Conservation (phyloP, 2,888 invertebrate genomes). For the Tetropium fuscum region DNA sequence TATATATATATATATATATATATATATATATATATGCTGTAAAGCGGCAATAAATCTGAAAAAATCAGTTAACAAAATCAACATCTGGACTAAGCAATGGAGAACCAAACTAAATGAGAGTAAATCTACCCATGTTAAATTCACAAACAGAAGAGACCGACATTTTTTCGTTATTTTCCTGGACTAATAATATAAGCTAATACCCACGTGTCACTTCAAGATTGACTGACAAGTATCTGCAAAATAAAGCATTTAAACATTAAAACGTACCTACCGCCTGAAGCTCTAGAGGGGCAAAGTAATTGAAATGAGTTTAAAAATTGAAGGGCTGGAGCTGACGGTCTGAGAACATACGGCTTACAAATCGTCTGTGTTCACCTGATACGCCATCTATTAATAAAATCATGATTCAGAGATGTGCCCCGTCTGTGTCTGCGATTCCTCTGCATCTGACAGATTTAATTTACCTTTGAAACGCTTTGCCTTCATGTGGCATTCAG, state of each 20-base stretch:
- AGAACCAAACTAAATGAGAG: no score
- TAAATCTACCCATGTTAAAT: no score
- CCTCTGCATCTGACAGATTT: conserved; percentile 56
- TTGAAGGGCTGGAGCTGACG: conserved; percentile 55
- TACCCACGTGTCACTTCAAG: no score
- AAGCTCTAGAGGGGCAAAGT: conserved; percentile 28
- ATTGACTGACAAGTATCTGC: no score
- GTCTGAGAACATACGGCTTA: conserved; percentile 49
- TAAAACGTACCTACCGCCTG: background rate
- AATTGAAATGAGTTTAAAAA: conserved; percentile 55
- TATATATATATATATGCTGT: no score
- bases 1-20: no score
- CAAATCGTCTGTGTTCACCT: conserved; percentile 53
- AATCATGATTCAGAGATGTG: conserved; percentile 53
- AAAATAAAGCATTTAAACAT: background rate
- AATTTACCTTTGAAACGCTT: conserved; percentile 55
- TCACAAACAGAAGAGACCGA: no score
- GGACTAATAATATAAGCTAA: no score
- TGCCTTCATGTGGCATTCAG: conserved; percentile 53
- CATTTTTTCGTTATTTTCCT: no score
- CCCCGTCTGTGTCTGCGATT: conserved; percentile 39
- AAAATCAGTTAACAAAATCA: no score
- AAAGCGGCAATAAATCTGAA: no score
- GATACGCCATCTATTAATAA: conserved; percentile 58
- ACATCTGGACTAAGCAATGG: no score